These are phyloP conservation scores for Adoxophyes honmai DNA, from an alignment of 1,140 invertebrate species.

Conservation along the genomic window DNA sequence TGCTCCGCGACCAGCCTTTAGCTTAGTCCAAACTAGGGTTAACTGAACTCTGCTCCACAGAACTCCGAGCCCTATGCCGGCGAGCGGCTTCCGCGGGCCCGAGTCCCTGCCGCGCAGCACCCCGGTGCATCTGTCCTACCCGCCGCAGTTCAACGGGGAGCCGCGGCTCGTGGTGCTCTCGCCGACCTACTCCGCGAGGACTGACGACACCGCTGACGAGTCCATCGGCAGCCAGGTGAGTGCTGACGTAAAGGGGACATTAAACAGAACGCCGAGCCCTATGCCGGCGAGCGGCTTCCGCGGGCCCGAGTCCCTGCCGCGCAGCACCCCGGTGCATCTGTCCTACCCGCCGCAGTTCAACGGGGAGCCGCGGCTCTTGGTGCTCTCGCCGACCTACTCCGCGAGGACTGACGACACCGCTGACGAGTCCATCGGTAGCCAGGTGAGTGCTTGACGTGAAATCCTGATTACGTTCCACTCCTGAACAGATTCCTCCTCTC, in stretches of 20 bases:
- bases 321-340: conserved; percentile 39
- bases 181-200: conserved; percentile 45
- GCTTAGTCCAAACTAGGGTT: no score
- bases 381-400: conserved; percentile 50
- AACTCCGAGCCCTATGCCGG: conserved; percentile 51
- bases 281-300: conserved; percentile 39
- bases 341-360: conserved; percentile 33
- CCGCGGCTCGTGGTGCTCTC: conserved; percentile 53
- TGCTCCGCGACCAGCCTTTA: no score
- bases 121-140: conserved; percentile 26
- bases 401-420: conserved; percentile 57
- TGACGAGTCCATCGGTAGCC: conserved; percentile 60
- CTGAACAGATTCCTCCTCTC: no score
- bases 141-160: conserved; percentile 47
- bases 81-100: conserved; percentile 44
- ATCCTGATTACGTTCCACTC: no score
- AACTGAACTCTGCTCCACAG: conserved; percentile 21
- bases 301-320: conserved; percentile 58
- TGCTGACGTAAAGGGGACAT: background rate
- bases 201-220: conserved; percentile 61
- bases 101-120: conserved; percentile 58
- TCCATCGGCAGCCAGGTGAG: conserved; percentile 61
- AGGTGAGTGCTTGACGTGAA: conserved; percentile 58
- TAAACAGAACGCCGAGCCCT: conserved; percentile 52
- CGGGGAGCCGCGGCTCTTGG: conserved; percentile 50